Conservation (phyloP, 1,140 invertebrate species). For the Drosophila kurseongensis region DNA sequence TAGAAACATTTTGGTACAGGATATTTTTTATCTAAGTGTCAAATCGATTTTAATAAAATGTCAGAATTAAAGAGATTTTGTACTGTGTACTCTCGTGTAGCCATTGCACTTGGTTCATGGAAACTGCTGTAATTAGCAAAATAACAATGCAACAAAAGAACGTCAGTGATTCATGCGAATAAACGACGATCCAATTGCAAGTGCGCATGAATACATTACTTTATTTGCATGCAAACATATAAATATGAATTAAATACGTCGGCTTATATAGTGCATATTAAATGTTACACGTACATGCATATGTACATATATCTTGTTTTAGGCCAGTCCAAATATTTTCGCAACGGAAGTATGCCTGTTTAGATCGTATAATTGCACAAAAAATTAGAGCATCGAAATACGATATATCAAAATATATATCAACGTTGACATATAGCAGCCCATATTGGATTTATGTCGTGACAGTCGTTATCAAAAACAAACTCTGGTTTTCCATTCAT, state of each 20-base stretch:
- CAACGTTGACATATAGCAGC: neutral
- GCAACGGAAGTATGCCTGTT: conserved; percentile 44
- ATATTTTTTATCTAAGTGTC: no score
- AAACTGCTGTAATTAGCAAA: conserved; percentile 35
- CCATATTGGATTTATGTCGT: neutral
- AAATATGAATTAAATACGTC: neutral
- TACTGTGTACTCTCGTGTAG: neutral
- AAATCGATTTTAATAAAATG: no score
- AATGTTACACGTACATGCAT: no score
- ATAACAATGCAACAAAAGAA: conserved; percentile 20
- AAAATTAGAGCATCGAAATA: conserved; percentile 4
- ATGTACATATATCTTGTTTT: conserved; percentile 13
- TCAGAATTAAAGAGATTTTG: neutral
- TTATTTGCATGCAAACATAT: conserved; percentile 1
- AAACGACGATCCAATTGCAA: conserved; percentile 8
- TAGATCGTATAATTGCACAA: conserved; percentile 20
- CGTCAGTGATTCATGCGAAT: conserved; percentile 41
- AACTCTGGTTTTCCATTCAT: neutral
- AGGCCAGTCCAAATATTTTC: conserved; percentile 10
- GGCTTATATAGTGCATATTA: neutral
- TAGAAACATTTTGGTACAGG: no score
- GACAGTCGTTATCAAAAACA: neutral
- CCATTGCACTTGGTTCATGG: conserved; percentile 12
- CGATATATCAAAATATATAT: conserved; percentile 1
- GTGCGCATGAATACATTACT: conserved; percentile 5